A percentile compares a stretch with the other conserved stretches of the same genome.
These are phyloP conservation scores for Carassius gibelio DNA, from an alignment of 2,113 vertebrate genomes.

Conservation along the genomic window DNA sequence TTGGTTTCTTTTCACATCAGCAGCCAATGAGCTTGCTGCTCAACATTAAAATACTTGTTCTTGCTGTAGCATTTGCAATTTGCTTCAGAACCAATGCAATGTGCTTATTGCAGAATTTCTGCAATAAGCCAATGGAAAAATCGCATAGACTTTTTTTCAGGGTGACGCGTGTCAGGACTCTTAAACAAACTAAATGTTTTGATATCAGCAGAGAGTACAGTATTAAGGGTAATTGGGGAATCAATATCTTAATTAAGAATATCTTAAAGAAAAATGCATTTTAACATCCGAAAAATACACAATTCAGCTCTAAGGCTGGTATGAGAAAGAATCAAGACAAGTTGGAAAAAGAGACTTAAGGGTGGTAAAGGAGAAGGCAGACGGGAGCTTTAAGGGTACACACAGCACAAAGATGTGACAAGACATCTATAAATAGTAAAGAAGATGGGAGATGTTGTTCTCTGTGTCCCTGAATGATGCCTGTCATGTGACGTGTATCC, in stretches of 20 bases:
- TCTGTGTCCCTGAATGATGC: not conserved
- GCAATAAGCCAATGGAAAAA: not conserved
- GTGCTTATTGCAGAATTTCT: no score
- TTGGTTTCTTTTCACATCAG: no score
- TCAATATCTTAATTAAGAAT: not conserved
- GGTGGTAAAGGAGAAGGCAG: not conserved
- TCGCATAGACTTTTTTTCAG: no score
- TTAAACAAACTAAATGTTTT: not conserved
- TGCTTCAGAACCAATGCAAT: no score
- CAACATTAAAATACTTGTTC: no score
- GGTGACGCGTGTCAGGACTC: no score
- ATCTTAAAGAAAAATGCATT: not conserved
- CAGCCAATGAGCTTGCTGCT: no score
- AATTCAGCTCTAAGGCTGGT: not conserved
- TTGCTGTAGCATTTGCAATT: no score
- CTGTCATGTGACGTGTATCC: not conserved
- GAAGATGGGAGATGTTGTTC: not conserved
- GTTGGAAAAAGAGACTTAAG: no score
- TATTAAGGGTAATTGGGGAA: not conserved
- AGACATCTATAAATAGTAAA: slow-evolving; percentile 21
- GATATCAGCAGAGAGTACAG: not conserved
- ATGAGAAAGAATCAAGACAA: not conserved
- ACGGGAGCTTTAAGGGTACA: not conserved
- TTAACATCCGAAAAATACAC: not conserved
- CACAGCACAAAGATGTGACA: not conserved